Conservation (phyloP, 2,797 vertebrate species). For the Limnodromus scolopaceus region DNA sequence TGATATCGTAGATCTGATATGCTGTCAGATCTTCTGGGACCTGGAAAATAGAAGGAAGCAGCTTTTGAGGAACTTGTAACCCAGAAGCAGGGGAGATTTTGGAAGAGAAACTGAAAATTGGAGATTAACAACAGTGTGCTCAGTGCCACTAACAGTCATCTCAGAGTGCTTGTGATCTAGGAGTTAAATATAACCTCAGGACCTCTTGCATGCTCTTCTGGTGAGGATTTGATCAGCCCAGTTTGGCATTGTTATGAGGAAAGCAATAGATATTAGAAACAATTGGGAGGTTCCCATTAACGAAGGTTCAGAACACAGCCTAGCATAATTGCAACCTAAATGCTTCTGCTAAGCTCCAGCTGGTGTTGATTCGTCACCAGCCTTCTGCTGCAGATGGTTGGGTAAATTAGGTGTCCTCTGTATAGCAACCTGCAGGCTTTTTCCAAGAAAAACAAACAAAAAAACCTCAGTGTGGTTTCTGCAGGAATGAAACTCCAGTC, state of each 20-base stretch:
- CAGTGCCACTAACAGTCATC: neutral
- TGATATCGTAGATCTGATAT: neutral
- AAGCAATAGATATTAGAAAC: neutral
- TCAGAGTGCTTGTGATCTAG: neutral
- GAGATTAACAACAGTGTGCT: neutral
- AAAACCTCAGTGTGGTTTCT: neutral
- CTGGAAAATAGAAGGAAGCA: neutral
- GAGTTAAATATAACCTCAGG: neutral
- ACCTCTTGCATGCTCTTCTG: neutral
- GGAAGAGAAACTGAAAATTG: neutral
- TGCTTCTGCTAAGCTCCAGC: neutral
- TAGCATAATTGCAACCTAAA: neutral
- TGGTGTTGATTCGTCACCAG: constrained; percentile 32
- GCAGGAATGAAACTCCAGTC: neutral
- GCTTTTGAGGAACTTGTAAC: neutral
- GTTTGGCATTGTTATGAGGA: neutral
- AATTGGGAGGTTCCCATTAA: neutral
- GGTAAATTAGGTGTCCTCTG: neutral
- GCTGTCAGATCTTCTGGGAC: neutral
- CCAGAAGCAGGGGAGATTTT: neutral
- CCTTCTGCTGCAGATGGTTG: constrained; percentile 27
- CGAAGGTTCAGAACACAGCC: neutral
- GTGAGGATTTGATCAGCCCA: neutral
- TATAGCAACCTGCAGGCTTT: constrained; percentile 6
- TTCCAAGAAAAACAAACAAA: constrained; percentile 50